Evolutionary conservation across 2,888 invertebrate genomes (phyloP).

Genomic region (Physocephala rufipes): DNA sequence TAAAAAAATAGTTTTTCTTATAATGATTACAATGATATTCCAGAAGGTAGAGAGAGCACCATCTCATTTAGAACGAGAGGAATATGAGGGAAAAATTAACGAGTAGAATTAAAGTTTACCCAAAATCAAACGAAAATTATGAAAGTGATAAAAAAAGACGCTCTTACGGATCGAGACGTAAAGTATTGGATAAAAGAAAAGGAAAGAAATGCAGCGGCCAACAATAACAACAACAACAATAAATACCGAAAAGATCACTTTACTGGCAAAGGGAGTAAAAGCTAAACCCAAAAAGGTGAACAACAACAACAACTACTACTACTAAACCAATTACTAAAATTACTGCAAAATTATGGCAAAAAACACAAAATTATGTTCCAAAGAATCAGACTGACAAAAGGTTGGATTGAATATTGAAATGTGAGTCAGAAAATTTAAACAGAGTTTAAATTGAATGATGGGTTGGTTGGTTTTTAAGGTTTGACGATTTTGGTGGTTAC

Average conservation of each 20-base stretch:
- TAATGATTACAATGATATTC: not conserved
- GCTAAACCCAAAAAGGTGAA: too few relatives aligned
- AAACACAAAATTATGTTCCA: too few relatives aligned
- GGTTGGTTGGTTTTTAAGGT: too few relatives aligned
- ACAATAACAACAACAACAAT: not conserved
- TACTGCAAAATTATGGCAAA: too few relatives aligned
- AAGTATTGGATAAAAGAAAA: too few relatives aligned
- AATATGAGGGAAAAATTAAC: conserved; percentile 36
- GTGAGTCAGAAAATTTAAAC: not conserved
- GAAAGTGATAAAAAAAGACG: too few relatives aligned
- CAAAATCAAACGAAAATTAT: conserved; percentile 52
- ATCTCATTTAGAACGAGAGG: not conserved
- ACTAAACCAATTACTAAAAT: not conserved
- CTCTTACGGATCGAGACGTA: too few relatives aligned
- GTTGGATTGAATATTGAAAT: not conserved
- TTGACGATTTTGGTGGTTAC: too few relatives aligned
- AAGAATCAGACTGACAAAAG: not conserved
- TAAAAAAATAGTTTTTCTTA: not conserved
- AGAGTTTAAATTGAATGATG: not conserved
- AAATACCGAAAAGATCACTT: not conserved
- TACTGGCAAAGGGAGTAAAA: not conserved
- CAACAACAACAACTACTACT: not conserved
- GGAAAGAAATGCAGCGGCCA: too few relatives aligned
- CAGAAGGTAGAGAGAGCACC: not conserved
- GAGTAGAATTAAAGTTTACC: conserved; percentile 44